Percentiles rank a stretch among this genome's conserved stretches.
These are phyloP conservation scores for Lophotis ruficrista DNA, from an alignment of 2,113 vertebrate genomes.

Conservation along the genomic window DNA sequence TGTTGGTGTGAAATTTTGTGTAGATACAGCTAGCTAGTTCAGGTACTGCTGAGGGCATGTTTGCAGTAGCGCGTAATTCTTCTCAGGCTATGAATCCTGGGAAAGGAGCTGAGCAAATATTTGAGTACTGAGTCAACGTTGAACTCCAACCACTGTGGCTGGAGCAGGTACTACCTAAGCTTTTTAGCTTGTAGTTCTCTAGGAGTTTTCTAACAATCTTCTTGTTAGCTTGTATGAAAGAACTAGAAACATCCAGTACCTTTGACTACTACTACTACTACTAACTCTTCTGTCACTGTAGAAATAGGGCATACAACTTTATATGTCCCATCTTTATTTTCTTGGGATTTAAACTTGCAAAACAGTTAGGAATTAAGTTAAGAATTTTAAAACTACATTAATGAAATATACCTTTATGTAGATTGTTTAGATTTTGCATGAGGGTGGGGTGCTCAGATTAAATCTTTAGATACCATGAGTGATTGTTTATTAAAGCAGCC, in stretches of 20 bases:
- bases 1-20: constrained; percentile 16
- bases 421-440: neutral
- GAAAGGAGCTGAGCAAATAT: constrained; percentile 58
- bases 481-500: neutral
- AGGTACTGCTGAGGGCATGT: constrained; percentile 54
- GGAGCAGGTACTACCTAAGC: neutral
- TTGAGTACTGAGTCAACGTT: constrained; percentile 41
- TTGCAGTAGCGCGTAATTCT: constrained; percentile 42
- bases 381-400: neutral
- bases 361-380: no score
- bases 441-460: neutral
- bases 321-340: neutral
- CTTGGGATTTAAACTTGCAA: neutral
- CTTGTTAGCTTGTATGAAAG: neutral
- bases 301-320: neutral
- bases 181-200: neutral
- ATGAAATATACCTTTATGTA: neutral
- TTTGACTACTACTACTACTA: neutral
- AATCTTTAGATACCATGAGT: neutral
- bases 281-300: neutral
- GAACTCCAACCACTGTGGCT: constrained; percentile 17
- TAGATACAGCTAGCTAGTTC: neutral
- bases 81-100: constrained; percentile 52
- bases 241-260: neutral
- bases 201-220: neutral